Base-by-base conservation (phyloP, 2,888 invertebrate species). In the Bhutanitis thaidina region DNA sequence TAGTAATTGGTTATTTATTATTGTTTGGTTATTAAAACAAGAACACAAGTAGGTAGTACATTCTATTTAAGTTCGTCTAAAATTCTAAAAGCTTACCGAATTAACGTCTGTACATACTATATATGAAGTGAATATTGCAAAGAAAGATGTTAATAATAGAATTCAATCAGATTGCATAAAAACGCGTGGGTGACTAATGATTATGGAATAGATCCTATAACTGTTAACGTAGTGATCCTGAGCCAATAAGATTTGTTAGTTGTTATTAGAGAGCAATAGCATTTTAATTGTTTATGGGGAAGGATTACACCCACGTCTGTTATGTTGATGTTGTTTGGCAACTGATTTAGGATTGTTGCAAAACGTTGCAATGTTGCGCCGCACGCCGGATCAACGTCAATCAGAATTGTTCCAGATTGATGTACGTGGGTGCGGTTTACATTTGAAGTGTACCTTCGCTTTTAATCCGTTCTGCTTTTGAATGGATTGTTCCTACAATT, bases 281-380 rank as follows among this genome's bases (percentile, higher is more conserved):
- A 75, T 79, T 77, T 77, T 80, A 77, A 80, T 80, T 77, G 80
- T 77, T 71, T 68, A 69, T 74, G 72, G 66, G 65, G 55, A 52
- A 57, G 57, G 60, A 56, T 58, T 64, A 68, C 75, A 68, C 77
- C 78, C 71, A 77, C 76, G 65, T 50, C 20, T 40, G 16, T 10
- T 30, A 20, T 5, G 37, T 32, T 36, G 43, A 20, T 5, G 37
- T 32, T 36, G 43, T 52, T 52, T 47, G 30, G 52, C 46, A 44
- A 52, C 35, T 15, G 45, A 44, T 44, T 50, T 43, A 34, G 16
- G 37, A 37, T 43, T 49, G 44, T 51, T 52, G 52, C 46, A 52
- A 47, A 46, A 52, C 46, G 46, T 30, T 47, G 46, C 43, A 52
- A n/a, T 37, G 40, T 36, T 37, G 20, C 46, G 45, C 15, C 45